Evolutionary conservation across 1,140 invertebrate species (phyloP).

Genomic region (Drosophila sp.): DNA sequence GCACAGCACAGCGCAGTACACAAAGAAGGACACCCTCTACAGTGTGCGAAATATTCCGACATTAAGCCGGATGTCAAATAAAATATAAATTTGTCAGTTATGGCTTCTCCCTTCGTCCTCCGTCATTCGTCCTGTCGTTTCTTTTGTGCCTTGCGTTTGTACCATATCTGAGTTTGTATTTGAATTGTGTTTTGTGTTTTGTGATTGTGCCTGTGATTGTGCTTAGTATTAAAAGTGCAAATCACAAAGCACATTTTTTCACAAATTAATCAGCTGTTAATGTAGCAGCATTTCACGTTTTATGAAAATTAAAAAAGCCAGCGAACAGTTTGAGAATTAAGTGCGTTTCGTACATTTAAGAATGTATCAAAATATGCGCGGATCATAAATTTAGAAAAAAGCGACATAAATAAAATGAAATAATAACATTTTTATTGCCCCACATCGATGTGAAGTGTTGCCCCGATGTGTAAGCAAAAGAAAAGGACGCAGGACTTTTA

Average conservation of each 20-base stretch:
- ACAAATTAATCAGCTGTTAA: slow-evolving; percentile 53
- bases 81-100: slow-evolving; percentile 84
- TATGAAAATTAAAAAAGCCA: slow-evolving; percentile 46
- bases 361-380: slow-evolving; percentile 80
- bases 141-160: neutral
- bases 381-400: slow-evolving; percentile 80
- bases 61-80: slow-evolving; percentile 78
- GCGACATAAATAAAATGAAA: slow-evolving; percentile 83
- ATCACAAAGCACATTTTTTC: slow-evolving; percentile 41
- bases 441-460: slow-evolving; percentile 28
- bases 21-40: slow-evolving; percentile 29
- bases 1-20: slow-evolving; percentile 16
- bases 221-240: slow-evolving; percentile 34
- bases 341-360: slow-evolving; percentile 41
- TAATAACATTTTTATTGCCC: slow-evolving; percentile 83
- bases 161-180: slow-evolving; percentile 12
- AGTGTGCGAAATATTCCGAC: slow-evolving; percentile 71
- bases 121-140: neutral
- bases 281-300: slow-evolving; percentile 33
- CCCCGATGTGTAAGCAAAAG: neutral
- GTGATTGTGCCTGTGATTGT: slow-evolving; percentile 41
- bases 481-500: slow-evolving; percentile 13
- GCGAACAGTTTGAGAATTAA: neutral
- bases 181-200: slow-evolving; percentile 41
- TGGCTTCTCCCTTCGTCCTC: slow-evolving; percentile 59